Conservation (phyloP, 1,140 invertebrate species). For the Drosophila suzukii region DNA sequence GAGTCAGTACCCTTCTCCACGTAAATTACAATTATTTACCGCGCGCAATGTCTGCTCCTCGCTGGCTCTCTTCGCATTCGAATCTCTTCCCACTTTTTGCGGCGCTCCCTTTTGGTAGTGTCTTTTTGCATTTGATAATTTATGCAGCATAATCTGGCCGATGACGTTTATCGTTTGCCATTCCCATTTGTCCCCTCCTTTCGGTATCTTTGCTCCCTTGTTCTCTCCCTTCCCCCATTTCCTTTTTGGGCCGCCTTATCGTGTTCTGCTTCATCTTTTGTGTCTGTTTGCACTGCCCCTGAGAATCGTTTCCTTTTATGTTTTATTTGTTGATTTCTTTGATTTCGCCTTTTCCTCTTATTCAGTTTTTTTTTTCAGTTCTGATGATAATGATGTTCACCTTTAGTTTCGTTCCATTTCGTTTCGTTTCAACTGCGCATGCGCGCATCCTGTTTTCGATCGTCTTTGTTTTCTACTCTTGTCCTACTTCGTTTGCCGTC, state of each 20-base stretch:
- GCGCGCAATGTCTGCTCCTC: conserved; percentile 49
- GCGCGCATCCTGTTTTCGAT: conserved; percentile 73
- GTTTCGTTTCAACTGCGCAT: conserved; percentile 64
- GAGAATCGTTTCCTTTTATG: conserved; percentile 77
- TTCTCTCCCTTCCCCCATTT: conserved; percentile 30
- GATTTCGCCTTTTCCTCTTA: conserved; percentile 70
- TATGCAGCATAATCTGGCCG: conserved; percentile 78
- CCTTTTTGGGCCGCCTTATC: conserved; percentile 58
- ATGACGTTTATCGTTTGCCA: conserved; percentile 78
- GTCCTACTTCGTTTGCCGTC: conserved; percentile 34
- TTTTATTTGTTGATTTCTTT: conserved; percentile 80
- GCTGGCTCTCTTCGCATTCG: conserved; percentile 14
- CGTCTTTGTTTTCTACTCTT: conserved; percentile 61
- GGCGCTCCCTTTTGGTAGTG: conserved; percentile 67
- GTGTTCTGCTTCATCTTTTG: conserved; percentile 59
- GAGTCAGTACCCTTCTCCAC: conserved; percentile 65
- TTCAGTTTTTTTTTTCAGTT: conserved; percentile 29
- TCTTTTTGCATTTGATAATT: conserved; percentile 79
- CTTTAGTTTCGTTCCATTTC: conserved; percentile 61
- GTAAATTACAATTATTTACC: conserved; percentile 82
- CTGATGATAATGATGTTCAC: conserved; percentile 70
- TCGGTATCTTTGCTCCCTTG: conserved; percentile 10
- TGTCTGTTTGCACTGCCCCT: conserved; percentile 48
- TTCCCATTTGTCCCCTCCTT: conserved; percentile 41
- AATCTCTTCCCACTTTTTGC: conserved; percentile 21